Conservation (phyloP, 2,888 invertebrate genomes). For the Notodonta ziczac region DNA sequence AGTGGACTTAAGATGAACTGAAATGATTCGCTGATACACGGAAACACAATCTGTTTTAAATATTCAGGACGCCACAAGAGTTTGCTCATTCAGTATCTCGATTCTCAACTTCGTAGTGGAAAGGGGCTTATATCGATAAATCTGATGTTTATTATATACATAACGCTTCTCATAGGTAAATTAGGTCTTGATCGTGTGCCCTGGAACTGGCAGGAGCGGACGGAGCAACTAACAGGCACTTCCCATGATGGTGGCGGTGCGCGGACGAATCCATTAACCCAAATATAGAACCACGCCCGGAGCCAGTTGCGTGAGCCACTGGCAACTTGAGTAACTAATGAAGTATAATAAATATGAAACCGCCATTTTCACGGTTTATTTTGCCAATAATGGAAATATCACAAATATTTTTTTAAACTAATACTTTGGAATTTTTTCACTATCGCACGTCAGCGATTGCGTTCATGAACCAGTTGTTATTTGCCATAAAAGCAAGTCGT, state of each 20-base stretch:
- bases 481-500: neutral
- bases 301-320: slow-evolving; percentile 61
- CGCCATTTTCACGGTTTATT: neutral
- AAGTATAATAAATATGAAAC: slow-evolving; percentile 17
- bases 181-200: slow-evolving; percentile 20
- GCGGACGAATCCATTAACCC: slow-evolving; percentile 84
- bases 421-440: neutral
- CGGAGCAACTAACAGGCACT: slow-evolving; percentile 76
- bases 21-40: slow-evolving; percentile 31
- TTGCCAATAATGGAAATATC: neutral
- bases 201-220: slow-evolving; percentile 59
- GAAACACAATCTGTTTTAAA: slow-evolving; percentile 1
- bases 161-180: slow-evolving; percentile 1
- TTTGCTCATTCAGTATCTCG: neutral
- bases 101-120: neutral
- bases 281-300: slow-evolving; percentile 82
- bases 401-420: neutral
- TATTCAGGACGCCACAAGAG: neutral
- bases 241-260: slow-evolving; percentile 72
- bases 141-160: neutral
- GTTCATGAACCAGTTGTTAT: neutral
- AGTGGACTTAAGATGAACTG: slow-evolving; percentile 48
- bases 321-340: slow-evolving; percentile 33
- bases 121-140: neutral
- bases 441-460: neutral